Conservation (phyloP, 2,113 vertebrate species). For the Archocentrus centrarchus region DNA sequence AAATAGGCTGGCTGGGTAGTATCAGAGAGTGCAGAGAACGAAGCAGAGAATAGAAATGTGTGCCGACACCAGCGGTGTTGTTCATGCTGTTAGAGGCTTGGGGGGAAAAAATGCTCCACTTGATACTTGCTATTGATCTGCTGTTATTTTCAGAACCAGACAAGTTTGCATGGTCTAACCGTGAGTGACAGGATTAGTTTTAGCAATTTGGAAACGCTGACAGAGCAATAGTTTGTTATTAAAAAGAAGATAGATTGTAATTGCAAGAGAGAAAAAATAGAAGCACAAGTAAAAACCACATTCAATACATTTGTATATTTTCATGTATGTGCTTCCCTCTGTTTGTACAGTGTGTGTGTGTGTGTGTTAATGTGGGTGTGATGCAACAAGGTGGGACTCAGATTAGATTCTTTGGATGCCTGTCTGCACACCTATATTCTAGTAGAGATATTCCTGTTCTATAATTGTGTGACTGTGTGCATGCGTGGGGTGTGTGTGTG, state of each 20-base stretch:
- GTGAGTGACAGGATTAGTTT: conserved; percentile 5
- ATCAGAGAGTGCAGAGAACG: conserved; percentile 24
- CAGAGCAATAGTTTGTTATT: conserved; percentile 8
- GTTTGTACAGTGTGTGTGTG: background rate
- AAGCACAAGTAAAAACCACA: background rate
- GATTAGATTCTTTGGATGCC: background rate
- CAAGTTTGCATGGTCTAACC: conserved; percentile 62
- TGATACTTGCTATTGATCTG: conserved; percentile 69
- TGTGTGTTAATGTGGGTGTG: background rate
- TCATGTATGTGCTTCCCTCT: background rate
- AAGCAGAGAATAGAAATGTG: conserved; percentile 42
- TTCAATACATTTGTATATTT: background rate
- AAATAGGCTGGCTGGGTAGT: conserved; percentile 23
- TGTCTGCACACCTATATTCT: conserved; percentile 15
- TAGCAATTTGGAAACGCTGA: background rate
- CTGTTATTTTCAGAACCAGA: conserved; percentile 68
- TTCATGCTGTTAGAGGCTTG: conserved; percentile 56
- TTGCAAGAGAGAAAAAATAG: background rate
- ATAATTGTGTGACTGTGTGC: background rate
- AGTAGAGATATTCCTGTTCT: background rate
- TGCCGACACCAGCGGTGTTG: conserved; percentile 49
- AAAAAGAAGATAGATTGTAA: background rate
- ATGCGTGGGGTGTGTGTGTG: too few species aligned
- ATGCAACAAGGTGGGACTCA: background rate
- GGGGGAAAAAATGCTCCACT: conserved; percentile 47